phyloP scores from a whole-genome alignment of 2,888 invertebrate species.

The Pollenia amentaria region DNA sequence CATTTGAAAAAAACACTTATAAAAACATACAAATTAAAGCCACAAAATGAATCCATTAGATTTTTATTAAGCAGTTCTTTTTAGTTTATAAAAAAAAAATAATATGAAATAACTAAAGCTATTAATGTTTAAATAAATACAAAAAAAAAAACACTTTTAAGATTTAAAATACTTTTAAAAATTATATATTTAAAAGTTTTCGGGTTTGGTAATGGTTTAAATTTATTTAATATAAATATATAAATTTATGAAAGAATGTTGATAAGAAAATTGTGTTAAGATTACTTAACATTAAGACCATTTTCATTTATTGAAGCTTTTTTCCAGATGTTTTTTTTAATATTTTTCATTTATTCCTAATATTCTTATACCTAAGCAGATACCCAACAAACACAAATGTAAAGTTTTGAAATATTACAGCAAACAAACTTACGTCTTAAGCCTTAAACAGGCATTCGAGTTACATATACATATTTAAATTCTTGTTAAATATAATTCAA shows the following conservation, averaged over 20 bases:
- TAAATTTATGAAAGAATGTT: no score
- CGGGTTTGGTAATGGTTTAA: background rate
- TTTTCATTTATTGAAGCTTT: slow-evolving; percentile 23
- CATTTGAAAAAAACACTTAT: slow-evolving; percentile 50
- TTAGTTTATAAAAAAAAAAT: background rate
- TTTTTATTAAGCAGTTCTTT: slow-evolving; percentile 46
- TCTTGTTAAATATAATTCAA: no score
- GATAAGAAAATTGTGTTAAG: slow-evolving; percentile 30
- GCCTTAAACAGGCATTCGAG: no score
- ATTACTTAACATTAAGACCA: slow-evolving; percentile 34
- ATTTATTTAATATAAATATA: no score
- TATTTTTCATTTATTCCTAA: slow-evolving; percentile 12
- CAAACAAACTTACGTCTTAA: no score
- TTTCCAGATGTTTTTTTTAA: slow-evolving; percentile 40
- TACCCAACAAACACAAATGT: background rate
- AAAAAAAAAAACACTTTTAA: background rate
- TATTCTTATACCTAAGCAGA: background rate
- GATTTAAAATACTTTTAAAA: background rate
- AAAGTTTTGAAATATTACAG: background rate
- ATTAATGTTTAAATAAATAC: background rate
- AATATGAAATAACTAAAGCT: background rate
- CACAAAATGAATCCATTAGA: slow-evolving; percentile 60
- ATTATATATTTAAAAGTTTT: background rate
- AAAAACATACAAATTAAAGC: slow-evolving; percentile 44
- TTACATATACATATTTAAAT: no score